A percentile compares a stretch with the other conserved stretches of the same genome.
Evolutionary conservation across 2,113 vertebrate species (phyloP).

Genomic region (Diphyllodes magnificus): DNA sequence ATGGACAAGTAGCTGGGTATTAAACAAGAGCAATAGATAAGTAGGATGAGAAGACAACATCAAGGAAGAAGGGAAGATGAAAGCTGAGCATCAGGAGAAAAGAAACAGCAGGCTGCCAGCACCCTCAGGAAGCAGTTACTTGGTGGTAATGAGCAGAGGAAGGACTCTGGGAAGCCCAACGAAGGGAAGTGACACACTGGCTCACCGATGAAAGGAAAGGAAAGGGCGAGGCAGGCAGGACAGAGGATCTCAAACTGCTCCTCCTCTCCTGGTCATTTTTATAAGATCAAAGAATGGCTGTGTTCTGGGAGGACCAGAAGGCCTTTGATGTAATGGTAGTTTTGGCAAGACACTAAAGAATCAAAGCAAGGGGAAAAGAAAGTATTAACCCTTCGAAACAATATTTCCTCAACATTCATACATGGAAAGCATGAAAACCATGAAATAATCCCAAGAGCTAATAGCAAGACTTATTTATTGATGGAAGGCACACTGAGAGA

Average conservation of each 20-base stretch:
- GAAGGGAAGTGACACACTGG: neutral
- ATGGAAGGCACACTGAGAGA: neutral
- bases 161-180: neutral
- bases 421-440: neutral
- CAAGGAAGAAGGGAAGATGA: neutral
- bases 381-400: neutral
- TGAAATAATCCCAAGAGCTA: neutral
- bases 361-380: neutral
- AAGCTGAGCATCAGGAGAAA: neutral
- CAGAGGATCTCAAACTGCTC: neutral
- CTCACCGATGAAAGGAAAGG: neutral
- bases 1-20: neutral
- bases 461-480: neutral
- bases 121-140: neutral
- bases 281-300: constrained; percentile 39
- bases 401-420: neutral
- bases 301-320: neutral
- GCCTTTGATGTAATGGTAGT: constrained; percentile 39
- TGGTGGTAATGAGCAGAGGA: neutral
- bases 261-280: neutral
- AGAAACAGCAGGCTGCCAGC: neutral
- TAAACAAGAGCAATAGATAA: neutral
- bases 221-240: constrained; percentile 34
- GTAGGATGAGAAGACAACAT: neutral
- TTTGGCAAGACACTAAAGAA: constrained; percentile 37